These are phyloP conservation scores for Pegea sp. DNA, from an alignment of 23 tunicate species.

Conservation along the genomic window DNA sequence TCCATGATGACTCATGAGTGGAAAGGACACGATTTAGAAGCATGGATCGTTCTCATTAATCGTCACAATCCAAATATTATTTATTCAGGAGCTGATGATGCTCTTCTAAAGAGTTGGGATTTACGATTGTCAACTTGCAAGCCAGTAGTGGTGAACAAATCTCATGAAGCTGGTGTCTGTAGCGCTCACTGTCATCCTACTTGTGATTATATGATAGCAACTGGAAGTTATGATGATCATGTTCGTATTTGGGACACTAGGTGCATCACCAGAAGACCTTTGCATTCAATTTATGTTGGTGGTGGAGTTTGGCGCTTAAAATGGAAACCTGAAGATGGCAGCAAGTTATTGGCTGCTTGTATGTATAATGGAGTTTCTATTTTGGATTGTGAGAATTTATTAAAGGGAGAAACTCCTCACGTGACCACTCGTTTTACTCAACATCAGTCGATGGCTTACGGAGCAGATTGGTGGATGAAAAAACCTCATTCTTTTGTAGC, in stretches of 20 bases:
- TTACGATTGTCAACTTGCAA: conserved; percentile 2
- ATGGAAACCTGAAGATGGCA: conserved; percentile 18
- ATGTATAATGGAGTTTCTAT: conserved; percentile 62
- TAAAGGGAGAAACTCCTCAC: neutral
- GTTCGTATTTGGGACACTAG: conserved; percentile 75
- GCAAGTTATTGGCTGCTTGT: conserved; percentile 29
- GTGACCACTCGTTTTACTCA: conserved; percentile 3
- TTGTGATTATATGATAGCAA: conserved; percentile 18
- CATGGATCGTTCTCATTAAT: conserved; percentile 45
- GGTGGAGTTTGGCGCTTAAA: conserved; percentile 95
- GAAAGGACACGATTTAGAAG: conserved; percentile 56
- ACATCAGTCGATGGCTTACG: conserved; percentile 57
- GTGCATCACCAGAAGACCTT: conserved; percentile 20
- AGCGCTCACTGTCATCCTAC: conserved; percentile 43
- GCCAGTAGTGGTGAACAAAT: conserved; percentile 13
- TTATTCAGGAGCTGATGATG: conserved; percentile 80
- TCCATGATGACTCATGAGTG: neutral
- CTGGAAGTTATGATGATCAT: conserved; percentile 76
- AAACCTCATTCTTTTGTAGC: conserved; percentile 7
- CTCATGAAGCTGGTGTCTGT: conserved; percentile 86
- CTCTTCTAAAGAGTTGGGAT: conserved; percentile 64
- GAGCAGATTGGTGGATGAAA: conserved; percentile 36
- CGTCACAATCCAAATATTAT: conserved; percentile 10
- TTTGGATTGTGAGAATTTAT: conserved; percentile 5
- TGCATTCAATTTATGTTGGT: conserved; percentile 14